These are phyloP conservation scores for Mellilla xanthometata DNA, from an alignment of 2,888 invertebrate genomes.

Conservation along the genomic window DNA sequence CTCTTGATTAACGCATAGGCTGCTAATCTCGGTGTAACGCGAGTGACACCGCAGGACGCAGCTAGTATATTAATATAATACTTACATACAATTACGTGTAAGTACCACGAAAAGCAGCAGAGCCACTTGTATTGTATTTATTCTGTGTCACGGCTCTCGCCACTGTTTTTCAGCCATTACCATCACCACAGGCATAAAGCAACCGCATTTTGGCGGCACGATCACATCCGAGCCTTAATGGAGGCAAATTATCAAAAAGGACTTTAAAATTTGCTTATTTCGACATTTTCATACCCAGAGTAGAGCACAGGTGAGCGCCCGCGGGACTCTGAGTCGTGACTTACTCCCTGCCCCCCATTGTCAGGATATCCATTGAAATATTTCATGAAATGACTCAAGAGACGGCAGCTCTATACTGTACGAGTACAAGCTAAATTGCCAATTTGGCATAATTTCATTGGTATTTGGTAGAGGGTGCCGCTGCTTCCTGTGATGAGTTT, in stretches of 20 bases:
- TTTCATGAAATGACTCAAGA: constrained; percentile 48
- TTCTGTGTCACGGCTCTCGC: background rate
- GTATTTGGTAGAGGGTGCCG: constrained; percentile 33
- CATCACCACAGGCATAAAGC: constrained; percentile 40
- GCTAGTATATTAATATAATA: too few relatives aligned
- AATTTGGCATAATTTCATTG: constrained; percentile 47
- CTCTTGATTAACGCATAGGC: too few relatives aligned
- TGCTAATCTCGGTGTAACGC: too few relatives aligned
- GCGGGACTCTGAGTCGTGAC: constrained; percentile 69
- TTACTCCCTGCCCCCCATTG: constrained; percentile 61
- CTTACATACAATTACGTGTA: too few relatives aligned
- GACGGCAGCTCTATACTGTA: constrained; percentile 45
- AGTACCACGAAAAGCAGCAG: too few relatives aligned
- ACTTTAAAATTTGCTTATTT: constrained; percentile 45
- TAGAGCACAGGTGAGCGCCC: constrained; percentile 72
- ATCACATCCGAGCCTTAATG: constrained; percentile 51
- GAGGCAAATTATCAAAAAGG: constrained; percentile 57
- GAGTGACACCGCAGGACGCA: too few relatives aligned
- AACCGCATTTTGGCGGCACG: constrained; percentile 52
- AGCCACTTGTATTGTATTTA: background rate
- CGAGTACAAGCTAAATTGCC: constrained; percentile 52
- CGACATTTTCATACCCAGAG: constrained; percentile 49
- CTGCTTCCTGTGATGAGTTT: constrained; percentile 16
- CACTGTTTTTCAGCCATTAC: constrained; percentile 18
- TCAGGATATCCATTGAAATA: constrained; percentile 56